Evolutionary conservation across 23 tunicate species (phyloP).

Genomic region (Halocynthia aurantium): DNA sequence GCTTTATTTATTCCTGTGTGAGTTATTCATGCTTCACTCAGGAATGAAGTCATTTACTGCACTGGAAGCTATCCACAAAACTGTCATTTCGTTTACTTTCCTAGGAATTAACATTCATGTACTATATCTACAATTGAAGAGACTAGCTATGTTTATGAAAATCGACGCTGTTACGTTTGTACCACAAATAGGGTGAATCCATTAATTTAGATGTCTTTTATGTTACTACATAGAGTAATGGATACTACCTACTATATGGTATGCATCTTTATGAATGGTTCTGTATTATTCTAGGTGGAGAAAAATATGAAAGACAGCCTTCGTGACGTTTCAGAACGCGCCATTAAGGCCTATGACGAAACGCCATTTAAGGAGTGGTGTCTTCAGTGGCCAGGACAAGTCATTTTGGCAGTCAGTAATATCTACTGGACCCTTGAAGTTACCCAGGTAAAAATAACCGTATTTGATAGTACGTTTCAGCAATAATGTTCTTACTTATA

Average conservation of each 20-base stretch:
- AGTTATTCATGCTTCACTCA: constrained; percentile 27
- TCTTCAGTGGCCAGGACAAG: constrained; percentile 84
- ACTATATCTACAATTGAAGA: no score
- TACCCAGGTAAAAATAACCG: constrained; percentile 43
- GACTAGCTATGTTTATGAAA: no score
- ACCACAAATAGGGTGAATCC: no score
- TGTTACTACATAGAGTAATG: no score
- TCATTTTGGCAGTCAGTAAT: constrained; percentile 69
- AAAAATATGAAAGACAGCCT: constrained; percentile 74
- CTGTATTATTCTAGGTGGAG: constrained; percentile 60
- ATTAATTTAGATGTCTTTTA: no score
- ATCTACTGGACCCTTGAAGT: constrained; percentile 92
- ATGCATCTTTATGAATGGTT: no score
- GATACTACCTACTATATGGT: no score
- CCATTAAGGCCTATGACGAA: constrained; percentile 60
- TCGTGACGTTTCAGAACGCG: constrained; percentile 47
- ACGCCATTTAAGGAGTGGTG: constrained; percentile 81
- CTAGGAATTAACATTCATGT: no score
- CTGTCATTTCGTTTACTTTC: no score
- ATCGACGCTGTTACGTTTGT: no score
- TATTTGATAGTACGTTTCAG: background rate
- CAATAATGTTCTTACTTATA: no score
- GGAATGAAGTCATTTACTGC: constrained; percentile 34
- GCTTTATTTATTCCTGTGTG: constrained; percentile 82
- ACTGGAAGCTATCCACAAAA: background rate